phyloP scores from a whole-genome alignment of 2,113 vertebrate genomes.

The Sminthopsis crassicaudata region DNA sequence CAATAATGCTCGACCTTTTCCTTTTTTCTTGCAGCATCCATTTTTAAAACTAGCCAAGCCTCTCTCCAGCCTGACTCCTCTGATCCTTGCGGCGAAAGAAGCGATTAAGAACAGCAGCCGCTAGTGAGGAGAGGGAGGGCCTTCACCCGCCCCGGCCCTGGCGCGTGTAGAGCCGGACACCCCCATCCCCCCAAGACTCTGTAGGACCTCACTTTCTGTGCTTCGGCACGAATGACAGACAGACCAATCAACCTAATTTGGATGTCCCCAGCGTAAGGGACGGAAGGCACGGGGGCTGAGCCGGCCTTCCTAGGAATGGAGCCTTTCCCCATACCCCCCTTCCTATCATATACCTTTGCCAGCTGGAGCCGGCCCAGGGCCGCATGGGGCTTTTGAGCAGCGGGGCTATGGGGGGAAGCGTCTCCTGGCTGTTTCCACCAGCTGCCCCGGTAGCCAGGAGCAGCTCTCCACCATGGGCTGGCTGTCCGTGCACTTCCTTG shows the following conservation, averaged over 20 bases:
- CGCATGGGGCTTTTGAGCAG: slow-evolving; percentile 52
- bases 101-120: slow-evolving; percentile 99
- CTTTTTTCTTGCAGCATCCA: slow-evolving; percentile 89
- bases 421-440: slow-evolving; percentile 76
- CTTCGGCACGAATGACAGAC: slow-evolving; percentile 80
- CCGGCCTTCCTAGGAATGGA: slow-evolving; percentile 82
- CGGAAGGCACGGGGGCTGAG: slow-evolving; percentile 67
- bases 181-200: slow-evolving; percentile 60
- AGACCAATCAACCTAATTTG: slow-evolving; percentile 74
- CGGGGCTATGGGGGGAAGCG: slow-evolving; percentile 47
- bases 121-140: slow-evolving; percentile 82
- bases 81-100: slow-evolving; percentile 99
- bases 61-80: slow-evolving; percentile 97
- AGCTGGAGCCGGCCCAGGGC: slow-evolving; percentile 82
- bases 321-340: slow-evolving; percentile 86
- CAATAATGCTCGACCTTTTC: slow-evolving; percentile 50
- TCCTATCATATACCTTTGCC: slow-evolving; percentile 86
- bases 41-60: slow-evolving; percentile 99
- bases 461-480: slow-evolving; percentile 79
- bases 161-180: slow-evolving; percentile 82
- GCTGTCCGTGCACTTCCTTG: slow-evolving; percentile 84
- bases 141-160: slow-evolving; percentile 77
- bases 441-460: slow-evolving; percentile 78
- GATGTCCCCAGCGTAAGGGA: neutral
- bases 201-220: slow-evolving; percentile 79